These are phyloP conservation scores for Drosophila birchii DNA, from an alignment of 2,888 invertebrate genomes.

Conservation along the genomic window DNA sequence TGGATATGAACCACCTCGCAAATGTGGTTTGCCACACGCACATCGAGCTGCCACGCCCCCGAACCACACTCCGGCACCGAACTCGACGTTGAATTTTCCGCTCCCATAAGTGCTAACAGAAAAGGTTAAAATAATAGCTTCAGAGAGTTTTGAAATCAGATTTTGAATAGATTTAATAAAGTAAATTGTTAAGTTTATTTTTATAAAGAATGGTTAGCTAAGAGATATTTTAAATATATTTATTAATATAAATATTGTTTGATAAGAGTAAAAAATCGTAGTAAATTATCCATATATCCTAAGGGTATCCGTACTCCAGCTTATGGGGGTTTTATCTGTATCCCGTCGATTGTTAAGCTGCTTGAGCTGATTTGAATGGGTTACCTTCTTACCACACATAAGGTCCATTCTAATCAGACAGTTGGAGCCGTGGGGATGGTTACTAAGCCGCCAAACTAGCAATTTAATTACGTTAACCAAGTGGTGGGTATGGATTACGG, in stretches of 20 bases:
- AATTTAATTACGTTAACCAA: constrained; percentile 66
- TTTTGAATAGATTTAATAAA: background rate
- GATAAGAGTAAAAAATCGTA: no score
- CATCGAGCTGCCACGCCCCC: constrained; percentile 13
- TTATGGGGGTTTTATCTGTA: background rate
- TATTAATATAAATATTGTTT: no score
- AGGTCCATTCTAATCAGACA: constrained; percentile 1
- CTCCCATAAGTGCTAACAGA: constrained; percentile 12
- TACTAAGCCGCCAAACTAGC: constrained; percentile 18
- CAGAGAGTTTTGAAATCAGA: no score
- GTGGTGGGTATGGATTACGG: constrained; percentile 58
- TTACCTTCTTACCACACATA: constrained; percentile 7
- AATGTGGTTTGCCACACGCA: constrained; percentile 47
- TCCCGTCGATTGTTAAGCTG: background rate
- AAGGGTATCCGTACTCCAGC: no score
- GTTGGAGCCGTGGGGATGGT: background rate
- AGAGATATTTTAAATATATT: background rate
- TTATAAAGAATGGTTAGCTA: background rate
- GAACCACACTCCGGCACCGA: background rate
- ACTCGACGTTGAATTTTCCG: background rate
- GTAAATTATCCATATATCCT: no score
- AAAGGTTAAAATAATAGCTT: background rate
- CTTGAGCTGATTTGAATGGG: constrained; percentile 22
- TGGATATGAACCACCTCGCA: constrained; percentile 54
- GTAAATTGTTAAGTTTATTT: no score